These are phyloP conservation scores for Otolemur crassicaudatus DNA, from an alignment of 2,797 vertebrate species.

Conservation along the genomic window DNA sequence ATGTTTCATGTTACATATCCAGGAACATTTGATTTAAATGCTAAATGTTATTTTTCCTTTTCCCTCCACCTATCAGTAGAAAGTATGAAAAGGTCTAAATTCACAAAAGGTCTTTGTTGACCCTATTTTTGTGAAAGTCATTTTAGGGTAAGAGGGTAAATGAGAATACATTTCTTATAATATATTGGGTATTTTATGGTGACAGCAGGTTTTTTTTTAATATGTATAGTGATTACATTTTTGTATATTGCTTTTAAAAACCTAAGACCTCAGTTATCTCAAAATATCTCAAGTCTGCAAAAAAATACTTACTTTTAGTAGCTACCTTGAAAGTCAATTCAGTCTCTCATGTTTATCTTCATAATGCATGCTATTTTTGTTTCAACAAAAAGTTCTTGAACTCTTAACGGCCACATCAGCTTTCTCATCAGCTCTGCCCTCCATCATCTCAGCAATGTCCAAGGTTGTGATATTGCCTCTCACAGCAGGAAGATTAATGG, in stretches of 20 bases:
- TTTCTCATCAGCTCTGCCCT: background rate
- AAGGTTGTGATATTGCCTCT: slow-evolving; percentile 16
- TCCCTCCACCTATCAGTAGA: background rate
- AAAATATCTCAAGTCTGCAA: background rate
- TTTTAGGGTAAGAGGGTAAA: background rate
- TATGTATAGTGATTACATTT: background rate
- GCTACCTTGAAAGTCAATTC: background rate
- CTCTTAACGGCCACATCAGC: background rate
- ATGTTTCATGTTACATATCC: background rate
- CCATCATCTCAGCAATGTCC: background rate
- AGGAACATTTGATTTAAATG: background rate
- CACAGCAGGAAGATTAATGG: background rate
- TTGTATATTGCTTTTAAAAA: slow-evolving; percentile 41
- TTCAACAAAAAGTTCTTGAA: slow-evolving; percentile 23
- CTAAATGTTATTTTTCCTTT: background rate
- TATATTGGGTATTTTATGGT: background rate
- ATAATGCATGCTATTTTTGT: slow-evolving; percentile 4
- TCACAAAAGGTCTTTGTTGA: background rate
- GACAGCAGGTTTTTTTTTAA: background rate
- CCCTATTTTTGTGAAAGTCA: background rate
- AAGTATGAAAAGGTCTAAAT: background rate
- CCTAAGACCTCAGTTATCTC: background rate
- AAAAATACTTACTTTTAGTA: background rate
- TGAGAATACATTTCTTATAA: background rate
- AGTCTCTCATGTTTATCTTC: background rate